Base-by-base conservation (phyloP, 2,113 vertebrate genomes). In the Vombatus ursinus region DNA sequence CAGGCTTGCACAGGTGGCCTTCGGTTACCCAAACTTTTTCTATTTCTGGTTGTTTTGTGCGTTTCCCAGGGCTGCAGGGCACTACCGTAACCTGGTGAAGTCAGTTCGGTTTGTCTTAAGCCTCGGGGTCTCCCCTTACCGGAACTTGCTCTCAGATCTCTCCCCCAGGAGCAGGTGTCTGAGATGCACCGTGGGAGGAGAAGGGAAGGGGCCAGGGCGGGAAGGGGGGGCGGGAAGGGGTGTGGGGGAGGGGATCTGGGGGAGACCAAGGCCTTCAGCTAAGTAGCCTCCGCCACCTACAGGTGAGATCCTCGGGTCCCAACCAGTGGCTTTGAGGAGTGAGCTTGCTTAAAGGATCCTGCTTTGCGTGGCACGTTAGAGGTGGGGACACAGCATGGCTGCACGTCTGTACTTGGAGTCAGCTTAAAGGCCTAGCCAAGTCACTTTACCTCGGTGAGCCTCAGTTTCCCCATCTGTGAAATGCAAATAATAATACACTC, bases 11-110 rank as follows among this genome's bases (percentile, higher is more conserved):
- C 98, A 97, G 98, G 98, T 97, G 95, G 98, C 98, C 98, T 98
- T 98, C 98, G 98, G 98, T 98, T 98, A 98, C 98, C 98, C 98
- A 98, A 99, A 98, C 98, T 16, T 61, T 77, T 98, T 99, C 98
- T 97, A 98, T 99, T 90, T 98, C 84, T 97, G 97, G 98, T 98
- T 98, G 98, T 98, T 98, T 98, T 99, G 98, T 99, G 99, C 98
- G 97, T 98, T 93, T 99, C 98, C 68, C 37, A n/a, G 68, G 37
- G 68, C 16, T 77, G 37, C 31, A 19, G 12, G 37, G 61, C 61
- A 77, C 31, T n/a, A n/a, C 68, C 4, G 1, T 37, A 77, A 22
- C 68, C 68, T n/a, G 37, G 14, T 19, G 37, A n/a, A 16, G 12
- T 61, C 54, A 12, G 28, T 68, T 68, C 0, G 57, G 31, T 68